Evolutionary conservation across 2,113 vertebrate genomes (phyloP).

Genomic region (Cyprinodon tularosa): DNA sequence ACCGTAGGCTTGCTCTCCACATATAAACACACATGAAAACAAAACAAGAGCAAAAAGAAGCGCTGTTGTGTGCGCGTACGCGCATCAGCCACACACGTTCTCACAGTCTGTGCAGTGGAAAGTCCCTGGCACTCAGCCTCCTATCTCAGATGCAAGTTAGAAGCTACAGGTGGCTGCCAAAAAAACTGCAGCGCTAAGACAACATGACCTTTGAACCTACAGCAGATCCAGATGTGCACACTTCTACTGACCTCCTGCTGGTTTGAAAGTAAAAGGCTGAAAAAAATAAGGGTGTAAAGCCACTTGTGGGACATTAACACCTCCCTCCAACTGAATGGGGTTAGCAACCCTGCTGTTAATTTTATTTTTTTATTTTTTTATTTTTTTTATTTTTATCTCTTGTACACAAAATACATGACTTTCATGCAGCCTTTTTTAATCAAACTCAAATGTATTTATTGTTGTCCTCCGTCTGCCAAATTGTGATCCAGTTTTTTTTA

Average conservation of each 20-base stretch:
- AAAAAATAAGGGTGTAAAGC: background rate
- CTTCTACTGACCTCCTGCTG: conserved; percentile 2
- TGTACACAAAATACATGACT: background rate
- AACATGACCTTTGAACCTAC: conserved; percentile 23
- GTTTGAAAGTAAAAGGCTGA: background rate
- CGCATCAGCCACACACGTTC: background rate
- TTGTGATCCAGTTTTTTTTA: background rate
- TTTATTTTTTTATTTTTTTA: no score
- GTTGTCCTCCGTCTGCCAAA: background rate
- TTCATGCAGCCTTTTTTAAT: background rate
- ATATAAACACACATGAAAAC: conserved; percentile 33
- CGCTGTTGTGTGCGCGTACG: conserved; percentile 20
- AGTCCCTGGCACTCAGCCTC: conserved; percentile 67
- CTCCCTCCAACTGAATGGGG: background rate
- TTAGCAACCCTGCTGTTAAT: background rate
- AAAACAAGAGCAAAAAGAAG: conserved; percentile 34
- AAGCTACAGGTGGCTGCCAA: conserved; percentile 53
- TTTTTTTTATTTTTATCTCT: no score
- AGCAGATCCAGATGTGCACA: conserved; percentile 1
- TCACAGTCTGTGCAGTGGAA: conserved; percentile 52
- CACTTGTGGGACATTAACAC: background rate
- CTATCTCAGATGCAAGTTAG: conserved; percentile 45
- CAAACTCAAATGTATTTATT: background rate
- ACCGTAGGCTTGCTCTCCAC: conserved; percentile 33
- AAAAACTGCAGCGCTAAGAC: conserved; percentile 13